A percentile compares a stretch with the other conserved stretches of the same genome.
Conservation (phyloP, 2,113 vertebrate genomes). For the Lichenostomus cassidix region DNA sequence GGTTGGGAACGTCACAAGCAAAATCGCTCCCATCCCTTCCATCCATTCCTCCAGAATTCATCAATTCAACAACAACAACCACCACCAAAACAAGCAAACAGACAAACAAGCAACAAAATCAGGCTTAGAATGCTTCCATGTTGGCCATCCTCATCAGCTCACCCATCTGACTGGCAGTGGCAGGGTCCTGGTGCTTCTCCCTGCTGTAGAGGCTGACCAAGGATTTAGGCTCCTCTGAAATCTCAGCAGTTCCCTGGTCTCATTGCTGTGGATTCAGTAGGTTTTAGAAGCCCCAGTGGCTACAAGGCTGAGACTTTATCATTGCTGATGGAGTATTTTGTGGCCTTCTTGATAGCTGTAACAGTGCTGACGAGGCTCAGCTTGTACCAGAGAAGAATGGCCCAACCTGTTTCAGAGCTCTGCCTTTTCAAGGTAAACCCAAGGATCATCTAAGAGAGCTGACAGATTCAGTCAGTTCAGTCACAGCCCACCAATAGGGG, state of each 20-base stretch:
- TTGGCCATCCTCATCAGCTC: neutral
- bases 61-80: neutral
- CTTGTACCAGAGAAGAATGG: neutral
- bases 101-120: neutral
- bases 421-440: neutral
- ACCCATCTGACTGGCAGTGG: neutral
- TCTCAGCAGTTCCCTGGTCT: neutral
- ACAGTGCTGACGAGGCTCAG: neutral
- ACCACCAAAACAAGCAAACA: neutral
- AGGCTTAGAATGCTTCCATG: neutral
- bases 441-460: neutral
- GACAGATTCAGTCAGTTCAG: neutral
- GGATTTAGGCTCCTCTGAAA: neutral
- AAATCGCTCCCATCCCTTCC: neutral
- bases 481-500: neutral
- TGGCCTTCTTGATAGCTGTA: neutral
- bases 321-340: neutral
- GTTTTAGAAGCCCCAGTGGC: neutral
- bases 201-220: neutral
- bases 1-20: neutral
- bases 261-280: neutral
- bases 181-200: neutral
- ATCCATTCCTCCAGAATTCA: neutral
- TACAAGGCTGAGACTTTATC: neutral
- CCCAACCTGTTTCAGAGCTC: neutral